Percentiles rank a stretch among this genome's conserved stretches.
These are phyloP conservation scores for Altica lythri DNA, from an alignment of 2,888 invertebrate species.

Conservation along the genomic window DNA sequence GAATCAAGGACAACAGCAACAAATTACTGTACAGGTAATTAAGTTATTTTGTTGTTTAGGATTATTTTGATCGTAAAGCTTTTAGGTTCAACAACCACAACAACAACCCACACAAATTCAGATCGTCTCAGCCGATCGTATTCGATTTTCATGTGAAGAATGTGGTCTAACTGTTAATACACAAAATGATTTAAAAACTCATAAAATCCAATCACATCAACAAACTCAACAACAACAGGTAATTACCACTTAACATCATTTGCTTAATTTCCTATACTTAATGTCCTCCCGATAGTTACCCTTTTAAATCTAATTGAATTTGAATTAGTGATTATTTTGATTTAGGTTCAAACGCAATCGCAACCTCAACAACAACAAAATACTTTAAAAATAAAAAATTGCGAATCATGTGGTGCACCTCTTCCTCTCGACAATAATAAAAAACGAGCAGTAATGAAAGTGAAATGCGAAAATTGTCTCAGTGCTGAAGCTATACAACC, in stretches of 20 bases:
- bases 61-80: constrained; percentile 5
- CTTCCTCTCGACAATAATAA: constrained; percentile 57
- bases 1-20: constrained; percentile 55
- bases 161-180: constrained; percentile 56
- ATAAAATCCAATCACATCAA: constrained; percentile 59
- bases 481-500: constrained; percentile 57
- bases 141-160: constrained; percentile 56
- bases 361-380: constrained; percentile 49
- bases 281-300: too few species aligned
- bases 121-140: constrained; percentile 63
- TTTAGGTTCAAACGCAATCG: constrained; percentile 43
- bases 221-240: constrained; percentile 53
- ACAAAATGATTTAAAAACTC: constrained; percentile 55
- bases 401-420: constrained; percentile 56
- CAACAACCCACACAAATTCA: constrained; percentile 62
- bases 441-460: constrained; percentile 57
- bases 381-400: constrained; percentile 56
- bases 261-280: too few species aligned
- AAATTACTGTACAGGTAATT: constrained; percentile 53
- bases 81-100: constrained; percentile 51
- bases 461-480: constrained; percentile 56
- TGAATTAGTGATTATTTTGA: too few species aligned
- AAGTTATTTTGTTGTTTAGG: not conserved
- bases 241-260: too few species aligned
- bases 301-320: too few species aligned